Base-by-base conservation (phyloP, 2,113 vertebrate genomes). In the Xyrauchen texanus region DNA sequence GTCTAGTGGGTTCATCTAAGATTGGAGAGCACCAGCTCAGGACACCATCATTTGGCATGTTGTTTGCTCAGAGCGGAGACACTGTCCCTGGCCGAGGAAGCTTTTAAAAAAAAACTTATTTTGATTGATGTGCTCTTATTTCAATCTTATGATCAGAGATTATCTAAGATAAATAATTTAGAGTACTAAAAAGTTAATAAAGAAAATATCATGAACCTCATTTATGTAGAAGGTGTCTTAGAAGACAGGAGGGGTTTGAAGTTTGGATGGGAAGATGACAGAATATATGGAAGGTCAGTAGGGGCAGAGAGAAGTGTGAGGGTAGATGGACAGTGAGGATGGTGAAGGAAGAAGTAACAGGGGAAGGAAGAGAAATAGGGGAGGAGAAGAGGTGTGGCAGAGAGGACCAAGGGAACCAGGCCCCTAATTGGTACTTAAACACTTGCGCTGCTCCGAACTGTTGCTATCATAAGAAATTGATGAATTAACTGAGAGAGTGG, bases 391-490 rank as follows among this genome's bases (percentile, higher is more conserved):
- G 91, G 91, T 89, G 88, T 90, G 90, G 85, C 88, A 82, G 80
- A 84, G 77, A 78, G 82, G 86, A 84, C 90, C 88, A 53, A 86
- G 88, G 89, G 88, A 91, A 89, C 87, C 88, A 86, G 82, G 64
- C 68, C 86, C 79, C 89, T 93, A 93, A 93, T 93, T 93, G 92
- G 90, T 92, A 87, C 89, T 92, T 92, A 92, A 91, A 92, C 88
- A 91, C 87, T 88, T 86, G 79, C 86, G 84, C 84, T 52, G 81
- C 90, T 88, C 86, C 87, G 88, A 93, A 93, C 92, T 93, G 92
- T 94, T 94, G 92, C 92, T 93, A 91, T 94, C 92, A 93, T 93
- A 94, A 94, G 93, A 94, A 93, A 94, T 93, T 94, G 92, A 93
- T 93, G 92, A 93, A 92, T 92, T 90, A 93, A 90, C 90, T 82